A percentile compares a stretch with the other conserved stretches of the same genome.
Evolutionary conservation across 1,140 invertebrate species (phyloP).

Genomic region (Anoplophora glabripennis): DNA sequence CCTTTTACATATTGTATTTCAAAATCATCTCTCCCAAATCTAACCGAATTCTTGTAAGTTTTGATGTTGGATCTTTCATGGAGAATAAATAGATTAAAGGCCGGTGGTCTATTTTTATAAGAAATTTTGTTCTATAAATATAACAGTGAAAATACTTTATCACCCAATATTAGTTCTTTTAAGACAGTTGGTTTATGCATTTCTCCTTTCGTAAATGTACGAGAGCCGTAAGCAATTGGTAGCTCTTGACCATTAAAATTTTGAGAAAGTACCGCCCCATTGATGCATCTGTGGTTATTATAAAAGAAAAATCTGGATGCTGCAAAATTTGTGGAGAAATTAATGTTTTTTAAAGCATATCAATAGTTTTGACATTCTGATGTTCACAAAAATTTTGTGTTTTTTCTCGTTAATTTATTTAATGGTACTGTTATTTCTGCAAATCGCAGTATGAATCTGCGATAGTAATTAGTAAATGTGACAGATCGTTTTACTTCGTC

Average conservation of each 20-base stretch:
- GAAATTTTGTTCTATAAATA: conserved; percentile 14
- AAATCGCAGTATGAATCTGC: too few relatives aligned
- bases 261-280: neutral
- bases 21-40: neutral
- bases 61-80: conserved; percentile 4
- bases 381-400: too few relatives aligned
- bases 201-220: neutral
- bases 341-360: too few relatives aligned
- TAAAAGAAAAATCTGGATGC: too few relatives aligned
- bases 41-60: conserved; percentile 4
- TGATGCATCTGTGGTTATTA: too few relatives aligned
- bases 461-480: too few relatives aligned
- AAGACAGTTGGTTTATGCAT: neutral
- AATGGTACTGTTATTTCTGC: too few relatives aligned
- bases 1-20: neutral
- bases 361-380: too few relatives aligned
- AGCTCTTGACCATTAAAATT: neutral
- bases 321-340: too few relatives aligned
- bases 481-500: too few relatives aligned
- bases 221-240: neutral
- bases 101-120: conserved; percentile 14
- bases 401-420: too few relatives aligned
- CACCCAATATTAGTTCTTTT: conserved; percentile 4
- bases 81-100: conserved; percentile 18
- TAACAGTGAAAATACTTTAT: conserved; percentile 6